Evolutionary conservation across 2,113 vertebrate species (phyloP), one percentile per base, ranked within the genome.

Genomic region (Tragulus kanchil): DNA sequence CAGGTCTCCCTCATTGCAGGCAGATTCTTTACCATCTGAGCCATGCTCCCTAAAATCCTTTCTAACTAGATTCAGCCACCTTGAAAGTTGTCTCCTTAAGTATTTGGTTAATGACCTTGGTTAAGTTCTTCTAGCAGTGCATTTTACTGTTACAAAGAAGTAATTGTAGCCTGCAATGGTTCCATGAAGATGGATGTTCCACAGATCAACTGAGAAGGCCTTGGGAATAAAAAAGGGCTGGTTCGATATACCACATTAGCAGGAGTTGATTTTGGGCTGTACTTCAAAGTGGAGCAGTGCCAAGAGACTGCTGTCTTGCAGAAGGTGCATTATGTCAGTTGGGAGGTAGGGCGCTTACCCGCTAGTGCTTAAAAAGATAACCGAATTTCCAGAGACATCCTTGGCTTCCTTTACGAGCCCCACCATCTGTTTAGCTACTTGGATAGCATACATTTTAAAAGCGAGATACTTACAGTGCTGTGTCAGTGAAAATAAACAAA

Each of bases 271-370:
- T 96, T 96, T 1, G 1, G 94, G 93, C 69, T 96, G 96, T 81
- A 64, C 97, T 96, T 97, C 96, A 95, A 89, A 85, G 93, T 59
- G 87, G 89, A 96, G 89, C 86, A 45, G 83, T 81, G 96, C 97
- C 97, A 98, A 97, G 83, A 97, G 95, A 97, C 95, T 97, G 91
- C 97, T 97, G 93, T 95, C 95, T 97, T 95, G 91, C 94, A 77
- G 62, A 97, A 97, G 94, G 97, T 89, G 94, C 93, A 94, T 93
- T 97, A 92, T 93, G 93, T 91, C 93, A 85, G 4, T 71, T 52
- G 90, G 58, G 75, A 90, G 91, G 58, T 73, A 96, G 83, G 67
- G 69, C 25, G 8, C 26, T 89, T 19, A 93, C 17, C 28, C 4
- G n/a, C 61, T 86, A 65, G 75, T 87, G 73, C 67, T 87, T 23